These are phyloP conservation scores for Leptodactylus fallax DNA, from an alignment of 2,797 vertebrate genomes.

Conservation along the genomic window DNA sequence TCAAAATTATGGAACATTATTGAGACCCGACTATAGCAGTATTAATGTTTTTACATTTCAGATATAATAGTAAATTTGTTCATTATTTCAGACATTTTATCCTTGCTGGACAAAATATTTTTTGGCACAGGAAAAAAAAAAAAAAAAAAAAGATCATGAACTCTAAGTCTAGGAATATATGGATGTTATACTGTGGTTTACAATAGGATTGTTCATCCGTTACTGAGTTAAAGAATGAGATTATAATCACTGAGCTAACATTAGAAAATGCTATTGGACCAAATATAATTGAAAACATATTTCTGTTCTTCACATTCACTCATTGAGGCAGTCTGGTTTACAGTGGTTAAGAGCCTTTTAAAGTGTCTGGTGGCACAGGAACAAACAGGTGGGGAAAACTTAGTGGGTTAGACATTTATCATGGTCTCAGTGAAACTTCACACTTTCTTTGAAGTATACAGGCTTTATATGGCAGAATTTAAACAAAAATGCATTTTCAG, in stretches of 20 bases:
- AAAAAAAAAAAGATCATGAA: background rate
- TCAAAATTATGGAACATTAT: too few relatives aligned
- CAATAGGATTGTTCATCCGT: background rate
- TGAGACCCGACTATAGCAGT: too few relatives aligned
- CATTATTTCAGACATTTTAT: background rate
- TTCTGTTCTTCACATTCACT: background rate
- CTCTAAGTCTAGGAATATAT: background rate
- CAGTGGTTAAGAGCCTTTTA: constrained; percentile 9
- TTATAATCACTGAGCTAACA: background rate
- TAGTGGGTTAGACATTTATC: background rate
- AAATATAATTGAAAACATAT: constrained; percentile 38
- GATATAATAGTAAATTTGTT: too few relatives aligned
- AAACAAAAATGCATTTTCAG: background rate
- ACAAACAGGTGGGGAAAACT: constrained; percentile 35
- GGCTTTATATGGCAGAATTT: background rate
- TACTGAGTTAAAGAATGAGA: background rate
- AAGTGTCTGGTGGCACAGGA: constrained; percentile 24
- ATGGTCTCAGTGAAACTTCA: constrained; percentile 25
- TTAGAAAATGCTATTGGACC: constrained; percentile 13
- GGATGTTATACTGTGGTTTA: background rate
- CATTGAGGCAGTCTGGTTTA: constrained; percentile 28
- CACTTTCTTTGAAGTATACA: constrained; percentile 7
- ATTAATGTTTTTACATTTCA: too few relatives aligned
- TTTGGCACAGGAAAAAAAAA: background rate
- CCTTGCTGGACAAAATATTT: background rate